Conservation (phyloP, 2,113 vertebrate genomes). For the Steatornis caripensis region DNA sequence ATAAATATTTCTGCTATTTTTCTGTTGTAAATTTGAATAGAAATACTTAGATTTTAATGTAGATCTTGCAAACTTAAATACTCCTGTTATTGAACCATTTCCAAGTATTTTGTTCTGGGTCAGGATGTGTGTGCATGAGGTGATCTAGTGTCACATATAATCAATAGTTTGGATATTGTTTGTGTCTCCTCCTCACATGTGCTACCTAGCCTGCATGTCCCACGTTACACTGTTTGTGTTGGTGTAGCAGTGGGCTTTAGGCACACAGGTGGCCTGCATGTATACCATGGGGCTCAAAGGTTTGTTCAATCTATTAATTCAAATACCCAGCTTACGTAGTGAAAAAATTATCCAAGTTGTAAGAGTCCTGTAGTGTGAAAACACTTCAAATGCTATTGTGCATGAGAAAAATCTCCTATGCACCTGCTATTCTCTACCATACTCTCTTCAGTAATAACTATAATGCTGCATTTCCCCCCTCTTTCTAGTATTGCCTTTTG, state of each 20-base stretch:
- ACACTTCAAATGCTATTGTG: background rate
- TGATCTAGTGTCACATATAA: background rate
- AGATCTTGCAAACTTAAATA: background rate
- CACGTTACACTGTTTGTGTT: background rate
- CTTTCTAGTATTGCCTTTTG: background rate
- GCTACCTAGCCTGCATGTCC: background rate
- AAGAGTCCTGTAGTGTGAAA: background rate
- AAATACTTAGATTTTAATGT: background rate
- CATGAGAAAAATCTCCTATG: background rate
- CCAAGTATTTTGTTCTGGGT: background rate
- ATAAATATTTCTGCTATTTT: background rate
- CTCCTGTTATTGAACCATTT: background rate
- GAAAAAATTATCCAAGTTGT: background rate
- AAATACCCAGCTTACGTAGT: background rate
- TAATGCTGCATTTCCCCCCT: background rate
- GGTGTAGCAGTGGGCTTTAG: background rate
- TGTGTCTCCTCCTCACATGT: background rate
- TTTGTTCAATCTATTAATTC: background rate
- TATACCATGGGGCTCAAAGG: background rate
- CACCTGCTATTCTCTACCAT: background rate
- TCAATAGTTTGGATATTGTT: background rate
- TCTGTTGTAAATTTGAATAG: background rate
- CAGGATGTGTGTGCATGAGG: background rate
- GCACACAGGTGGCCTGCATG: background rate
- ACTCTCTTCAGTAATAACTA: background rate